These are phyloP conservation scores for Forbesichthys agassizii DNA, from an alignment of 2,113 vertebrate species.

Conservation along the genomic window DNA sequence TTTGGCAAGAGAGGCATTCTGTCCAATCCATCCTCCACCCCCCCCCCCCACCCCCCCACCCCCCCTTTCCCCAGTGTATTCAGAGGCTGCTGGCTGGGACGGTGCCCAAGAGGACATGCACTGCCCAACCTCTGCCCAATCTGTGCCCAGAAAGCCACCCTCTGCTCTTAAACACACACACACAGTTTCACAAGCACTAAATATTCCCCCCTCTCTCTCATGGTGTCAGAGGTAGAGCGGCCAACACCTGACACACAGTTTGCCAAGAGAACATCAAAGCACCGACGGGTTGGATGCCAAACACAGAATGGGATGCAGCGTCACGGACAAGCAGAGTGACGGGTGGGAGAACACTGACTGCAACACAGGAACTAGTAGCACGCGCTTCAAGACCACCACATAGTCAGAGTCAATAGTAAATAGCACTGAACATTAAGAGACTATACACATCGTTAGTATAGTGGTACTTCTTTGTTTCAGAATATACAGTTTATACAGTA, in stretches of 20 bases:
- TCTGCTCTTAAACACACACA: constrained; percentile 30
- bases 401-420: constrained; percentile 74
- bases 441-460: background rate
- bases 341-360: constrained; percentile 66
- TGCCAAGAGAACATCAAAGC: constrained; percentile 72
- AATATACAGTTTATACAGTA: constrained; percentile 11
- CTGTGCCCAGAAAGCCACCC: constrained; percentile 27
- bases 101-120: constrained; percentile 24
- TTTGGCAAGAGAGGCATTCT: constrained; percentile 26
- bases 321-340: constrained; percentile 77
- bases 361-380: constrained; percentile 51
- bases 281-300: constrained; percentile 70
- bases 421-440: background rate
- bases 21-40: constrained; percentile 18
- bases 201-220: constrained; percentile 38
- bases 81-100: constrained; percentile 35
- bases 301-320: constrained; percentile 75
- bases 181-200: constrained; percentile 13
- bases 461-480: background rate
- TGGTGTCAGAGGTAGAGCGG: constrained; percentile 65
- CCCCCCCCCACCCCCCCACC: constrained; percentile 1
- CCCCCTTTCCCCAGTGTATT: constrained; percentile 21
- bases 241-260: constrained; percentile 74
- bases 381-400: constrained; percentile 53
- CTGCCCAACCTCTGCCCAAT: constrained; percentile 25